Evolutionary conservation across 1,140 invertebrate genomes (phyloP).

Genomic region (Meloidogyne exigua): DNA sequence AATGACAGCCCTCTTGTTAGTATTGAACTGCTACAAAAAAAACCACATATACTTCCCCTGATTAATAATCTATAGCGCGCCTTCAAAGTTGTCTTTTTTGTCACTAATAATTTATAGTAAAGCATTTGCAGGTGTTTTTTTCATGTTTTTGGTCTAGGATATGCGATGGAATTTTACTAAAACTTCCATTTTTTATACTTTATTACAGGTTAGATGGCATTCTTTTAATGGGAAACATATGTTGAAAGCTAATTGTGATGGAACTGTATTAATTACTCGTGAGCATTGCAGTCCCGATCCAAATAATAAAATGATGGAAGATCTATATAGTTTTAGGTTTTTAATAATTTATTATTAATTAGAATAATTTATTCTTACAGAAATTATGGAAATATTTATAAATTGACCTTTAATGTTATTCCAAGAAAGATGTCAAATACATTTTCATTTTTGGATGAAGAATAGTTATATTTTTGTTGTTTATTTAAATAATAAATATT

Average conservation of each 20-base stretch:
- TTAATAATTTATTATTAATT: neutral
- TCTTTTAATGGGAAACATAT: conserved; percentile 19
- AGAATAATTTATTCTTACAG: conserved; percentile 24
- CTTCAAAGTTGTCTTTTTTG: no score
- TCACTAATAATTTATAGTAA: no score
- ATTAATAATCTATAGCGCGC: no score
- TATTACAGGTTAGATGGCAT: conserved; percentile 29
- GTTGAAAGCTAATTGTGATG: conserved; percentile 33
- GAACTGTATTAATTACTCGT: conserved; percentile 35
- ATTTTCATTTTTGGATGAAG: conserved; percentile 46
- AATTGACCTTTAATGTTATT: conserved; percentile 43
- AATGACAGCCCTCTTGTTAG: no score
- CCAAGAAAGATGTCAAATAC: conserved; percentile 47
- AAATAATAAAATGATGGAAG: conserved; percentile 29
- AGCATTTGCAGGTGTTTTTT: no score
- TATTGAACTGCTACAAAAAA: no score
- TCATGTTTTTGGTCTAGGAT: no score
- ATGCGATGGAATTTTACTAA: no score
- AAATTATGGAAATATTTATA: conserved; percentile 41
- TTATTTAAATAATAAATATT: conserved; percentile 12
- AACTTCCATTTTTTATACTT: neutral
- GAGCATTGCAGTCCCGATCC: conserved; percentile 37
- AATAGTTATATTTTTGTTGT: conserved; percentile 9
- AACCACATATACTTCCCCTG: no score
- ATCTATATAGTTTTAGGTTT: conserved; percentile 29